These are phyloP conservation scores for Halictus rubicundus DNA, from an alignment of 1,140 invertebrate species.

Conservation along the genomic window DNA sequence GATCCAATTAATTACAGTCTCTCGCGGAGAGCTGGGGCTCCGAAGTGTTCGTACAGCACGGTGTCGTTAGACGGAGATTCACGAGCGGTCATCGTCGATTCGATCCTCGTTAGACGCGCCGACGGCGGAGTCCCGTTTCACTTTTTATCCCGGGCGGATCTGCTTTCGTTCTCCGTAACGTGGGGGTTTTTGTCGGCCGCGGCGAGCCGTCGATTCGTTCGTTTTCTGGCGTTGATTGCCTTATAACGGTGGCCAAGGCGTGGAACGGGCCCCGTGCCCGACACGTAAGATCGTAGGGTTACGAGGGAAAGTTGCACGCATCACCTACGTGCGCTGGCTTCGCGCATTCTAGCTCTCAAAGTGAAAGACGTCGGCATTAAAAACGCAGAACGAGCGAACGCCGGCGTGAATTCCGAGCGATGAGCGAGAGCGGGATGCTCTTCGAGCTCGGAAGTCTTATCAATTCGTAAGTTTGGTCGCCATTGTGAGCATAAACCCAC, in stretches of 20 bases:
- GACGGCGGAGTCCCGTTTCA: background rate
- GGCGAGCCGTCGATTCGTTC: conserved; percentile 13
- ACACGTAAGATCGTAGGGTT: conserved; percentile 60
- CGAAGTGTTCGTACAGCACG: too few species aligned
- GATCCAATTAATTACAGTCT: too few species aligned
- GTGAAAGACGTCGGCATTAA: conserved; percentile 65
- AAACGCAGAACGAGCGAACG: conserved; percentile 46
- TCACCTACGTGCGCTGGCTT: conserved; percentile 62
- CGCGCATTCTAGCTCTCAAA: conserved; percentile 69
- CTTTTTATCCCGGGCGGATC: background rate
- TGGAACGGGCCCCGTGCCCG: conserved; percentile 21
- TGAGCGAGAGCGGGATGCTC: too few species aligned
- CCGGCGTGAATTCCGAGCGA: conserved; percentile 9
- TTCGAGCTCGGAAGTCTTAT: too few species aligned
- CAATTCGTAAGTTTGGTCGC: too few species aligned
- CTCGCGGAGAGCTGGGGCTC: too few species aligned
- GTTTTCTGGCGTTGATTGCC: conserved; percentile 21
- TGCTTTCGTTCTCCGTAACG: background rate
- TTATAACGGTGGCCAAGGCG: conserved; percentile 18
- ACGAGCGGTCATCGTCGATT: background rate
- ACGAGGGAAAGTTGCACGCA: conserved; percentile 64
- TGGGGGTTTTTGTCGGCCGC: background rate
- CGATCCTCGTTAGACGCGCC: background rate
- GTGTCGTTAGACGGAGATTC: background rate
- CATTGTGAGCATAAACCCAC: too few species aligned